These are phyloP conservation scores for Psix sp. DNA, from an alignment of 1,140 invertebrate species.

Conservation along the genomic window DNA sequence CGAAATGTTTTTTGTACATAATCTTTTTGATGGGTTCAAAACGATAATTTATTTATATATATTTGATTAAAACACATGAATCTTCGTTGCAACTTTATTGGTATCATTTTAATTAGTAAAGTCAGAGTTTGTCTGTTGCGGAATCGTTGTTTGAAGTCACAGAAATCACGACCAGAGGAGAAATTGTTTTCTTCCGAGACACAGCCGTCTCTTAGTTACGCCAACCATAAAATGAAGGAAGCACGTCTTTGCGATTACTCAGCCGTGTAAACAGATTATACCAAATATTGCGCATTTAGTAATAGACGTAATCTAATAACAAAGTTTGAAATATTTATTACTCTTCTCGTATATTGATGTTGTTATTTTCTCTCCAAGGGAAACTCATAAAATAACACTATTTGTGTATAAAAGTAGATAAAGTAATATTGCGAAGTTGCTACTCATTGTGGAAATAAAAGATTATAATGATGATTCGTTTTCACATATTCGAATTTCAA, in stretches of 20 bases:
- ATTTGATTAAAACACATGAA: too few relatives aligned
- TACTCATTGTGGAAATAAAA: too few relatives aligned
- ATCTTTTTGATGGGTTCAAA: neutral
- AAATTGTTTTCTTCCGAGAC: constrained; percentile 43
- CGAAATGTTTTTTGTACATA: neutral
- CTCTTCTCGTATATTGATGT: too few relatives aligned
- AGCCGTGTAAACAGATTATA: constrained; percentile 45
- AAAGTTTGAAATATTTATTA: too few relatives aligned
- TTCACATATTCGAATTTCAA: too few relatives aligned
- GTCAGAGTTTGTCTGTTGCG: neutral
- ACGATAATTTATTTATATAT: neutral
- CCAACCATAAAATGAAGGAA: constrained; percentile 47
- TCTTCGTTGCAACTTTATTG: too few relatives aligned
- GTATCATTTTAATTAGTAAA: neutral
- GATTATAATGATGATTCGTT: too few relatives aligned
- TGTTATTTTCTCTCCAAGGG: too few relatives aligned
- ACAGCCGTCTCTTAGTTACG: constrained; percentile 25
- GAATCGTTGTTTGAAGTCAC: constrained; percentile 18
- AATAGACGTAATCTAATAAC: constrained; percentile 8
- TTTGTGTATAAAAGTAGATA: too few relatives aligned
- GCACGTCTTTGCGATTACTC: constrained; percentile 43
- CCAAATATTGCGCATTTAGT: constrained; percentile 29
- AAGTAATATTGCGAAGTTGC: too few relatives aligned
- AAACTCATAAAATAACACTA: too few relatives aligned
- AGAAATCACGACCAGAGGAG: constrained; percentile 28